These are phyloP conservation scores for Peromyscus attwateri DNA, from an alignment of 2,797 vertebrate genomes.

Conservation along the genomic window DNA sequence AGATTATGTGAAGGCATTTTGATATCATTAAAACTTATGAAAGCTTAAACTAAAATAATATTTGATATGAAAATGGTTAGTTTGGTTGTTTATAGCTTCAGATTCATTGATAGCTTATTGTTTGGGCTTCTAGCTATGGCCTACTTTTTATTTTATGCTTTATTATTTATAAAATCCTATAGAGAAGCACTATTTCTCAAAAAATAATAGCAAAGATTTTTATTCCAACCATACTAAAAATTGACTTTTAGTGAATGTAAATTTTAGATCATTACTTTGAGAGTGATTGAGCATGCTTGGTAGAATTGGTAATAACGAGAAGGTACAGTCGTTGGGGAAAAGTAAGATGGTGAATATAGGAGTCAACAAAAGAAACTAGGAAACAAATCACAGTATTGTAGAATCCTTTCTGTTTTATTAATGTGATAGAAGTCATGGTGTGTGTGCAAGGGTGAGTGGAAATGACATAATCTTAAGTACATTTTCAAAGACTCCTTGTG, in stretches of 20 bases:
- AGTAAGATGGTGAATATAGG: not conserved
- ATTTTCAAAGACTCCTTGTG: constrained; percentile 5
- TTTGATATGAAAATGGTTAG: constrained; percentile 66
- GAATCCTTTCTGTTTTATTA: constrained; percentile 20
- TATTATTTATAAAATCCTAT: constrained; percentile 45
- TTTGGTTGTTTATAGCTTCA: constrained; percentile 68
- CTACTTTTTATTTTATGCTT: constrained; percentile 66
- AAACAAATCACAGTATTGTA: not conserved
- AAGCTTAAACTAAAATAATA: constrained; percentile 64
- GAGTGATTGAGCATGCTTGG: not conserved
- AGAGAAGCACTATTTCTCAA: constrained; percentile 51
- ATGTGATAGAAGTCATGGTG: not conserved
- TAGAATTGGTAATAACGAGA: not conserved
- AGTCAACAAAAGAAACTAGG: constrained; percentile 5
- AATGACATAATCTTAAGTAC: not conserved
- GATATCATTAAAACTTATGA: constrained; percentile 69
- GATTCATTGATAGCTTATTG: constrained; percentile 64
- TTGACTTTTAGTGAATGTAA: constrained; percentile 42
- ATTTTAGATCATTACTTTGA: constrained; percentile 41
- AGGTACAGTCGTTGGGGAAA: not conserved
- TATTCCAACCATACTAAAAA: constrained; percentile 19
- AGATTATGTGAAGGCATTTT: constrained; percentile 62
- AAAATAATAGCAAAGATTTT: constrained; percentile 48
- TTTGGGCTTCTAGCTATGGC: constrained; percentile 57
- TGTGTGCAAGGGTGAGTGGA: not conserved